Base-by-base conservation (phyloP, 2,888 invertebrate species). In the Microplitis manilae region DNA sequence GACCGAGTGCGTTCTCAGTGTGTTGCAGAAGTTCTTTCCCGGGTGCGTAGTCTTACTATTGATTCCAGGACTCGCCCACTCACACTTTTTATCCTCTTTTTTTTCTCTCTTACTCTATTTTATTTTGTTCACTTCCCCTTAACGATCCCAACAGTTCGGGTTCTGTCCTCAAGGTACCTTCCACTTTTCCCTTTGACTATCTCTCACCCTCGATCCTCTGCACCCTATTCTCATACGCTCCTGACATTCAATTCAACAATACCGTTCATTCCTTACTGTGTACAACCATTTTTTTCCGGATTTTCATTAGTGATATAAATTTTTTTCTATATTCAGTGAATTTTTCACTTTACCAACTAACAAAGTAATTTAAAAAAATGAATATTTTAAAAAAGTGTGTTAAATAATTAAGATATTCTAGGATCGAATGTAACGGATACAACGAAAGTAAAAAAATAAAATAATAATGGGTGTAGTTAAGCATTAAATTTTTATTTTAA, bases 31-130 rank as follows among this genome's bases (percentile, higher is more conserved):
- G 85, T 74, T 74, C 62, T 83, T 81, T 80, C 84, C 83, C 85
- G 86, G 86, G 85, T 84, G 83, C 84, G 85, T 84, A 73, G 85
- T 70, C 69, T 83, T 80, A 84, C 85, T 87, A 87, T 87, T 86
- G 87, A 87, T 87, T 87, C 85, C 83, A 82, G 82, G 73, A 84
- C 77, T 76, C 79, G 75, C 78, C 75, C 67, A 72, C 79, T 70
- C 64, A 70, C 80, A 69, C 79, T 76, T 68, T 73, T 73, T 79
- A 77, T 83, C 76, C 80, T 74, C 41, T 77, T 67, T 67, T 76
- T 73, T 77, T 76, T 77, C 77, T 50, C 73, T 69, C 75, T 62
- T 38, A n/a, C 60, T 69, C 65, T 62, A 50, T 50, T 50, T 50
- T 50, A 13, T 50, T 62, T n/a, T 62, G 20, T 20, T 62, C 65